Percentiles rank a stretch among this genome's conserved stretches.
These are phyloP conservation scores for Argopecten irradians DNA, from an alignment of 1,140 invertebrate genomes.

Conservation along the genomic window DNA sequence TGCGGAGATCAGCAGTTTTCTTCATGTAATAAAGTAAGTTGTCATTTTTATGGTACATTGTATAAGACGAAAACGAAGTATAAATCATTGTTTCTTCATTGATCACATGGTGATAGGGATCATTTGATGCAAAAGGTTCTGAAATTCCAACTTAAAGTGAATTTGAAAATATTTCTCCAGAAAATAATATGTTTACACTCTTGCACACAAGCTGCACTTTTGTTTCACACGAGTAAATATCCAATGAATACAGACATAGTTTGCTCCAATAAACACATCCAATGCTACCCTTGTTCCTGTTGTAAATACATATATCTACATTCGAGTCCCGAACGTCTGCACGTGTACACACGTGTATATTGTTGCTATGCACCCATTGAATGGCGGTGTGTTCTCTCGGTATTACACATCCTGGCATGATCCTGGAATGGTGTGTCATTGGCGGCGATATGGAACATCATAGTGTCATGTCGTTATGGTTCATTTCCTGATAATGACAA, in stretches of 20 bases:
- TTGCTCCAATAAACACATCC: background rate
- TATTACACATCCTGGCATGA: background rate
- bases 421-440: background rate
- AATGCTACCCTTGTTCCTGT: background rate
- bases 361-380: background rate
- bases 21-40: too few relatives aligned
- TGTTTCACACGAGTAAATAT: too few relatives aligned
- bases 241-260: background rate
- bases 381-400: background rate
- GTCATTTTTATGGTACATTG: too few relatives aligned
- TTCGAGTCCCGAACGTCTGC: background rate
- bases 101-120: too few relatives aligned
- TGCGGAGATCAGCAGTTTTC: too few relatives aligned
- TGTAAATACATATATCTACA: background rate
- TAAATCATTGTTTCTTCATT: too few relatives aligned
- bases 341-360: constrained; percentile 2
- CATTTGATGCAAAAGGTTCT: too few relatives aligned
- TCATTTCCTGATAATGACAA: background rate
- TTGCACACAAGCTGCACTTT: too few relatives aligned
- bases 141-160: too few relatives aligned
- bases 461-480: background rate
- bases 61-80: too few relatives aligned
- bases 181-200: too few relatives aligned
- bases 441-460: background rate
- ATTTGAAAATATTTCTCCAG: too few relatives aligned